Percentiles rank a stretch among this genome's conserved stretches.
phyloP scores from a whole-genome alignment of 2,888 invertebrate species.

The Helobdella robusta region DNA sequence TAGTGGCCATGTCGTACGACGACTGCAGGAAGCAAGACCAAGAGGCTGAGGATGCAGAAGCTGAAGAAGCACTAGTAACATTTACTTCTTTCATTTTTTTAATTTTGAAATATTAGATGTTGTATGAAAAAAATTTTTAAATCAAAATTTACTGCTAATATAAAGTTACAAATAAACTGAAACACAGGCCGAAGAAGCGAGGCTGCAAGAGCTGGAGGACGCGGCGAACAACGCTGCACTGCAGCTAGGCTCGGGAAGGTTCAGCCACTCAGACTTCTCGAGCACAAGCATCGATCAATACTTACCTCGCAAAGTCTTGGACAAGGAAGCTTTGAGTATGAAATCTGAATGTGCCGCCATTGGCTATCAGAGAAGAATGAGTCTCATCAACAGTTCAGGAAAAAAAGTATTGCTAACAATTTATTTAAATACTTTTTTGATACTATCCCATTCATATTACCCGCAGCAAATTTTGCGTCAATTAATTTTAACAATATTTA shows the following conservation, averaged over 20 bases:
- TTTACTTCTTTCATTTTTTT: neutral
- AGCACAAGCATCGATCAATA: constrained; percentile 26
- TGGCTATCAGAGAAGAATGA: constrained; percentile 31
- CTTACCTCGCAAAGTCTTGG: constrained; percentile 14
- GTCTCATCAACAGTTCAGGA: constrained; percentile 55
- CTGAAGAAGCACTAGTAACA: constrained; percentile 25
- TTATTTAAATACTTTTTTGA: no score
- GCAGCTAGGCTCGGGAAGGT: constrained; percentile 17
- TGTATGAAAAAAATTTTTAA: neutral
- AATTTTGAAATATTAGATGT: neutral
- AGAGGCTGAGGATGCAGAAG: constrained; percentile 55
- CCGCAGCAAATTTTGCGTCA: no score
- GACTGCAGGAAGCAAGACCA: constrained; percentile 64
- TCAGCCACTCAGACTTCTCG: constrained; percentile 28
- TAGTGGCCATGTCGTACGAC: constrained; percentile 98
- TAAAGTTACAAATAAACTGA: neutral
- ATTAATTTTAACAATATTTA: no score
- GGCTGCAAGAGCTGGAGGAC: constrained; percentile 26
- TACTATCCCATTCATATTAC: no score
- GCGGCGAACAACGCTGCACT: constrained; percentile 5
- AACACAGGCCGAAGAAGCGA: constrained; percentile 27
- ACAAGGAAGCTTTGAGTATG: constrained; percentile 29
- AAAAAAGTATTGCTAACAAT: constrained; percentile 72
- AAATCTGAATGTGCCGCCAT: constrained; percentile 28
- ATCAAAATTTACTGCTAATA: neutral